Base-by-base conservation (phyloP, 2,888 invertebrate species). In the Pocota personata region DNA sequence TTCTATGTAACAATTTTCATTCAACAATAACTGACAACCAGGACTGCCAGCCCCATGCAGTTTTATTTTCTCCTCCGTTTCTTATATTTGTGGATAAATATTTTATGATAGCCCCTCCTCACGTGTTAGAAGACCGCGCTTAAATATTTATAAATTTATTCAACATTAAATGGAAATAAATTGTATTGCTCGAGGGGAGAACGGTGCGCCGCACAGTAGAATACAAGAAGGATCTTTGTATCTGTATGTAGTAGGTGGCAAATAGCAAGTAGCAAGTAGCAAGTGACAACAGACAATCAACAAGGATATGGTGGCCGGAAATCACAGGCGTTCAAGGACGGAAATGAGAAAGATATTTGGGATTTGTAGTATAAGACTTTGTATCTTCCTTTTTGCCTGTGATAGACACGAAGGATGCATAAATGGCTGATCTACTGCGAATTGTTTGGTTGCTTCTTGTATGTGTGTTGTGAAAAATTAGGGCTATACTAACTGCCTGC, bases 261-360 rank as follows among this genome's bases (percentile, higher is more conserved):
- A 30, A 24, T 46, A 48, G 52, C 32, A 69, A 40, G 43, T 52
- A 24, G 32, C 46, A 62, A 64, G 75, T 55, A 57, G 62, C 75
- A 57, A 72, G 57, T 60, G 77, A 71, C 69, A 80, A 76, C 76
- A 86, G 60, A 72, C 79, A 60, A 58, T 60, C 35, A 60, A 52
- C 62, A 72, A 76, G 82, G 80, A 86, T 86, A 76, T 77, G 86
- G 82, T 86, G 82, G 86, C 86, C 86, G 86, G 86, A 86, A 86
- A 86, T 86, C 86, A 82, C 82, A 77, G 82, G 82, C 86, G 71
- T 86, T 77, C 82, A 77, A 77, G 43, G 71, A 72, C 86, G 86
- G 86, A 86, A 86, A 86, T 86, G 86, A 86, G 86, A 86, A 82
- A 77, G 82, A 86, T 86, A 86, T 86, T 82, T 55, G 57, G 75